Base-by-base conservation (phyloP, 2,888 invertebrate genomes). In the Agrochola circellaris region DNA sequence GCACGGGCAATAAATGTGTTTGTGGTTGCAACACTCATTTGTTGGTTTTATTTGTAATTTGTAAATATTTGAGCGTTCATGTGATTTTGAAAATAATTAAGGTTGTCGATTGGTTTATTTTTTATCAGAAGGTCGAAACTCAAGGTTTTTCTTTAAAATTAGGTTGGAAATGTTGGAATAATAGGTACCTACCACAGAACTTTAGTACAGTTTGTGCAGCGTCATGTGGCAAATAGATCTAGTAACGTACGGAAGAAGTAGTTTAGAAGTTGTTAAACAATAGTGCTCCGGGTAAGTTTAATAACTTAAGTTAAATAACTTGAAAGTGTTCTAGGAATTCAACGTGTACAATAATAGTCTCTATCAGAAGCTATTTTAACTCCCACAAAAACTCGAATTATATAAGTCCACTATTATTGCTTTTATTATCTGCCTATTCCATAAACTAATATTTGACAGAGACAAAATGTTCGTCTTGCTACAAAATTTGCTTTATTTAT, bases 1-100 rank as follows among this genome's bases (percentile, higher is more conserved):
- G 72, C 79, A 56, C 9, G 30, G 11, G 56, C 75, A 83, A 82
- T 87, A 85, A 81, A 86, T 84, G 80, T 87, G 81, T 85, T 85
- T 78, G 83, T 81, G 64, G 64, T 78, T 77, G 80, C 76, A 74
- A 83, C 71, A 83, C 38, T 83, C 69, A 78, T 85, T 83, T 88
- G 82, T 82, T 81, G 75, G 66, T 82, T 79, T 20, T 79, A 51
- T 77, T 61, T 66, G 68, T 81, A 75, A 73, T 80, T 73, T 81
- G 79, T 87, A 83, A 85, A 85, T 77, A 76, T 77, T 80, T 71
- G 64, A 48, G 30, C 51, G 23, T 51, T 20, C 26, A 58, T 83
- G 80, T 81, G 78, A 73, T 80, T 80, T 82, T 77, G 67, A 73
- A 77, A 83, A 73, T 79, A 80, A 80, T 79, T 81, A 78, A 75